phyloP scores from a whole-genome alignment of 2,888 invertebrate species.

The Lissocephala sabroskyi region DNA sequence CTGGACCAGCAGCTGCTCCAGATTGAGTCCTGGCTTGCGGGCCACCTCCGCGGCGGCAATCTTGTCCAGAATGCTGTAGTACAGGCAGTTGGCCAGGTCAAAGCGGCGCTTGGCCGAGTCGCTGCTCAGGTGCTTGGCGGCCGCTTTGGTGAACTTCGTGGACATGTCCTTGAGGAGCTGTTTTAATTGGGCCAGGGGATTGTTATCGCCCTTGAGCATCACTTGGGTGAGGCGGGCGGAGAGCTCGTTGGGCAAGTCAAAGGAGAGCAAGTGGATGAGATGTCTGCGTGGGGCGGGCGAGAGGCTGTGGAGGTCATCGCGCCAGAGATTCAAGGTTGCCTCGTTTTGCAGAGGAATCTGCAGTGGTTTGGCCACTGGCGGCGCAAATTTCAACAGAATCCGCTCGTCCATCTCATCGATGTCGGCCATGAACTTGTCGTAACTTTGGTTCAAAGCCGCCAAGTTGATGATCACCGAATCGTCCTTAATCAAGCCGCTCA shows the following conservation, averaged over 20 bases:
- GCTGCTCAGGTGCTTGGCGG: neutral
- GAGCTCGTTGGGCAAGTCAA: slow-evolving; percentile 3
- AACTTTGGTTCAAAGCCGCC: slow-evolving; percentile 28
- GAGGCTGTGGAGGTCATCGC: neutral
- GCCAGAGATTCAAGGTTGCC: too few species aligned
- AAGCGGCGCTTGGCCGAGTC: slow-evolving; percentile 11
- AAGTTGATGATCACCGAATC: slow-evolving; percentile 39
- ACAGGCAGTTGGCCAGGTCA: slow-evolving; percentile 23
- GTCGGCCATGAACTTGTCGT: slow-evolving; percentile 30
- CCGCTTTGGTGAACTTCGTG: slow-evolving; percentile 7
- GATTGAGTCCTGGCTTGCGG: slow-evolving; percentile 18
- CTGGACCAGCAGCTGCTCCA: slow-evolving; percentile 24
- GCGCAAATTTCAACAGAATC: slow-evolving; percentile 19
- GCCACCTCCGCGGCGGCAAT: slow-evolving; percentile 28
- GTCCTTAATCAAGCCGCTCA: slow-evolving; percentile 41
- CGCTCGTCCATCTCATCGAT: slow-evolving; percentile 47
- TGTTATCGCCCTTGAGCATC: neutral
- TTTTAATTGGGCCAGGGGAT: too few species aligned
- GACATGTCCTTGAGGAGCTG: slow-evolving; percentile 15
- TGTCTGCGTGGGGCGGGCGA: neutral
- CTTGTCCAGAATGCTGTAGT: slow-evolving; percentile 25
- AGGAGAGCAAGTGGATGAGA: too few species aligned
- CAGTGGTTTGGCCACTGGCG: too few species aligned
- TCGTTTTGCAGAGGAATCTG: too few species aligned
- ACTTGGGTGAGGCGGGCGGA: neutral